Evolutionary conservation across 2,113 vertebrate species (phyloP).

Genomic region (Chaenogobius annularis): DNA sequence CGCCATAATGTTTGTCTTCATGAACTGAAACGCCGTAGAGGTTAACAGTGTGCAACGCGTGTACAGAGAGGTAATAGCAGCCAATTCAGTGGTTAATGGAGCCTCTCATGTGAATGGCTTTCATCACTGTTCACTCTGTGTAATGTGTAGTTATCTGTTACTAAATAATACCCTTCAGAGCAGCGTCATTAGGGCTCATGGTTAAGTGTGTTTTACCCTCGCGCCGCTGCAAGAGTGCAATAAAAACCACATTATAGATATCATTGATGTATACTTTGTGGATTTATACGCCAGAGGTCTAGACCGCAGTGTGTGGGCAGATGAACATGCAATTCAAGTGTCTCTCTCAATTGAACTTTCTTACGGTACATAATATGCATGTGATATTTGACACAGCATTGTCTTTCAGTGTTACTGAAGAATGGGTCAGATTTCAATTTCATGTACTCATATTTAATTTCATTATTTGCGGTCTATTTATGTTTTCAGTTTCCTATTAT

Average conservation of each 20-base stretch:
- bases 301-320: neutral
- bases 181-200: conserved; percentile 11
- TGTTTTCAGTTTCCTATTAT: too few relatives aligned
- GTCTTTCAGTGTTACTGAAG: too few relatives aligned
- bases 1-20: conserved; percentile 11
- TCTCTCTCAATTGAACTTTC: neutral
- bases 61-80: conserved; percentile 44
- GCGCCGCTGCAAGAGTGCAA: conserved; percentile 5
- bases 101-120: conserved; percentile 56
- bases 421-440: too few relatives aligned
- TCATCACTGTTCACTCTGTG: conserved; percentile 26
- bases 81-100: conserved; percentile 64
- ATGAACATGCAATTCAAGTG: neutral
- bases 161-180: conserved; percentile 14
- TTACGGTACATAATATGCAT: neutral
- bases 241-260: conserved; percentile 3
- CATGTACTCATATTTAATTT: too few relatives aligned
- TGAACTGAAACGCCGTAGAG: conserved; percentile 32
- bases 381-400: too few relatives aligned
- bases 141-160: conserved; percentile 16
- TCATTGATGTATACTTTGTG: neutral
- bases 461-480: too few relatives aligned
- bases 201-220: conserved; percentile 17
- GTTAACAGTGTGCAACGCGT: conserved; percentile 40
- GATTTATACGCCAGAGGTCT: neutral